Conservation (phyloP, 2,113 vertebrate genomes). For the Epinephelus moara region DNA sequence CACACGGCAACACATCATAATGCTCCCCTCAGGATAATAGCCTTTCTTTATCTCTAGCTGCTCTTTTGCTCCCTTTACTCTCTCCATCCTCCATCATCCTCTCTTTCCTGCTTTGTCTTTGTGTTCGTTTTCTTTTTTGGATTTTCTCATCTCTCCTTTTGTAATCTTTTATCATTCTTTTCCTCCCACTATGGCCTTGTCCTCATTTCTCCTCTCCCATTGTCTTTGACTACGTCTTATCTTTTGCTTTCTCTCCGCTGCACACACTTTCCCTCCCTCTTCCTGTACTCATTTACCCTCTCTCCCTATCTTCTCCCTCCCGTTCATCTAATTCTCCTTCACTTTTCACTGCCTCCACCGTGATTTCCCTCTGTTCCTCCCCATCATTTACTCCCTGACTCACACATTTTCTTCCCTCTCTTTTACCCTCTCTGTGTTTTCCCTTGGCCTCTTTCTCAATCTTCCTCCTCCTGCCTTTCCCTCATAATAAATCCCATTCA, state of each 20-base stretch:
- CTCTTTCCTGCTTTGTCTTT: constrained; percentile 6
- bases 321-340: constrained; percentile 44
- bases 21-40: constrained; percentile 68
- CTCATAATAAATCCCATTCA: constrained; percentile 45
- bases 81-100: constrained; percentile 20
- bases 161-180: constrained; percentile 51
- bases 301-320: constrained; percentile 19
- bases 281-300: constrained; percentile 38
- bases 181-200: constrained; percentile 30
- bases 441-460: constrained; percentile 23
- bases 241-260: constrained; percentile 25
- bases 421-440: constrained; percentile 17
- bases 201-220: constrained; percentile 45
- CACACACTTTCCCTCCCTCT: constrained; percentile 30
- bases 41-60: constrained; percentile 70
- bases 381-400: constrained; percentile 50
- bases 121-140: constrained; percentile 51
- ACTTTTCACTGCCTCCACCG: constrained; percentile 31
- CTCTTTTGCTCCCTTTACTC: constrained; percentile 49
- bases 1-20: constrained; percentile 72
- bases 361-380: constrained; percentile 45
- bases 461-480: constrained; percentile 13
- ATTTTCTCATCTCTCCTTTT: constrained; percentile 40
- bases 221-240: constrained; percentile 27
- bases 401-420: constrained; percentile 22